Base-by-base conservation (phyloP, 2,113 vertebrate genomes). In the Grantiella picta region DNA sequence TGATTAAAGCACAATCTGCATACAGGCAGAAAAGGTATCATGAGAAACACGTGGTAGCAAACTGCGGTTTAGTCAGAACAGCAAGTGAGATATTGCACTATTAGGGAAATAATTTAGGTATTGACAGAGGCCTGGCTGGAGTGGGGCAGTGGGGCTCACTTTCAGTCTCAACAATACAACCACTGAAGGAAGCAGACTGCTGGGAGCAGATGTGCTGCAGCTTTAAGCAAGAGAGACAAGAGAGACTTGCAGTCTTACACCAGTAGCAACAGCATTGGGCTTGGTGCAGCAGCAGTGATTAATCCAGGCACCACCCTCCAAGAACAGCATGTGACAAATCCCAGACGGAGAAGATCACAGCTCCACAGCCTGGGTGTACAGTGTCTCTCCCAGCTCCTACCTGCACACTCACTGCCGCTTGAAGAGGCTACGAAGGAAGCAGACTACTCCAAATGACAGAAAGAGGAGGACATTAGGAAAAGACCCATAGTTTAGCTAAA, bases 141-240 rank as follows among this genome's bases (percentile, higher is more conserved):
- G 3, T 0, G 1, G 17, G 3, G 28, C 2, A 4, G 20, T 2
- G 1, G 17, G 12, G 21, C 29, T 15, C 56, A 66, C 38, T 31
- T 81, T 33, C 56, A 92, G 47, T n/a, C 40, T 81, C 57, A 73
- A 40, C 31, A 88, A 15, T 12, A 69, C 25, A 82, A 89, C 17
- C 22, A 47, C 3, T 52, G 44, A 68, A 56, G 12, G 29, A 84
- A 75, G 44, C 28, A 75, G 44, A 45, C 24, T 56, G 44, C 7
- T 87, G 23, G 47, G 40, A 45, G 15, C 3, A 59, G 22, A 82
- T 20, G 24, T 59, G 21, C 14, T 47, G 66, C 47, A 81, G 24
- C n/a, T 10, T 73, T 27, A 59, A 75, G 38, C 52, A 73, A 66
- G 44, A 44, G 14, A 49, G 24, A 33, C 13, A 40, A 42, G 40